Conservation (phyloP, 2,888 invertebrate genomes). For the Suillia variegata region DNA sequence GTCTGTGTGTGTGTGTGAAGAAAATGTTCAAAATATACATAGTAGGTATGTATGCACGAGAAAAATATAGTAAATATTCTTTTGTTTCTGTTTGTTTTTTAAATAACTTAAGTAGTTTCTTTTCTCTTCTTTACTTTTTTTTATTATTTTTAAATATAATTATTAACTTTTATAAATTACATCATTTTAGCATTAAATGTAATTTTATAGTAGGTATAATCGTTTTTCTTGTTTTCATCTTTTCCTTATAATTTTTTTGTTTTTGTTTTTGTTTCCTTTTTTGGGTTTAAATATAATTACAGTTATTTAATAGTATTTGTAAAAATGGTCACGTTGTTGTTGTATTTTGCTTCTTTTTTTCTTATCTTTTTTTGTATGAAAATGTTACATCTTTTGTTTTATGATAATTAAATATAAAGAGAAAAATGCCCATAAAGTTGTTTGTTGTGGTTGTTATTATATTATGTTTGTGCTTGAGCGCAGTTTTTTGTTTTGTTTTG, state of each 20-base stretch:
- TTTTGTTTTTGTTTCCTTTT: conserved; percentile 32
- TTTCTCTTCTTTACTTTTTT: conserved; percentile 18
- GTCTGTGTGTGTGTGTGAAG: neutral
- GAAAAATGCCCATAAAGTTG: neutral
- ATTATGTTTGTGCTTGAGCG: neutral
- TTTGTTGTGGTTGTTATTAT: neutral
- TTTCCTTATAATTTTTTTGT: conserved; percentile 31
- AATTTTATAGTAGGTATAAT: conserved; percentile 26
- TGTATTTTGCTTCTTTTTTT: no score
- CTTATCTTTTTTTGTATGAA: conserved; percentile 14
- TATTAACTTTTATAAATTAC: conserved; percentile 29
- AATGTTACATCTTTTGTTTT: conserved; percentile 15
- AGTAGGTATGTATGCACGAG: conserved; percentile 33
- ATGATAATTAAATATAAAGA: conserved; percentile 8
- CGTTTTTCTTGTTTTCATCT: conserved; percentile 22
- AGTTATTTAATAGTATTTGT: conserved; percentile 31
- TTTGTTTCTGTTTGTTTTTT: conserved; percentile 19
- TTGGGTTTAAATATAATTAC: conserved; percentile 43
- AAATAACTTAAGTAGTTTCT: conserved; percentile 29
- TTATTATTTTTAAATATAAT: conserved; percentile 24
- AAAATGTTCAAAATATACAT: no score
- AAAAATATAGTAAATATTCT: conserved; percentile 46
- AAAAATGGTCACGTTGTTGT: conserved; percentile 37
- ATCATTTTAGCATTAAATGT: conserved; percentile 28
- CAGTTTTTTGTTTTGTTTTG: neutral